Conservation (phyloP, 1,140 invertebrate species). For the Musca vetustissima region DNA sequence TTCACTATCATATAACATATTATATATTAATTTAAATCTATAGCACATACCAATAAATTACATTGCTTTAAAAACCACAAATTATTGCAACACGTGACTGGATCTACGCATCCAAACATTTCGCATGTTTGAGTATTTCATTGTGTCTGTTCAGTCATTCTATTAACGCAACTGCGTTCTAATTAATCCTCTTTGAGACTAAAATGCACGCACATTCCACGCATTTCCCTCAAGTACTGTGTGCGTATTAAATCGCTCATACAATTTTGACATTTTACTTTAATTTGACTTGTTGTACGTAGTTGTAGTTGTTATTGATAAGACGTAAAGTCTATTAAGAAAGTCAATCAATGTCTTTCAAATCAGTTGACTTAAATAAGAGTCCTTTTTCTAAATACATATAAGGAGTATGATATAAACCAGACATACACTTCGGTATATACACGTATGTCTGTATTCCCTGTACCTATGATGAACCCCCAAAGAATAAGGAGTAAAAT, state of each 20-base stretch:
- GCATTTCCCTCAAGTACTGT: background rate
- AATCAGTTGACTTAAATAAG: constrained; percentile 41
- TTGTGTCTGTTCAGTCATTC: no score
- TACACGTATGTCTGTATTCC: background rate
- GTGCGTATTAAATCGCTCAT: background rate
- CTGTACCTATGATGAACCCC: background rate
- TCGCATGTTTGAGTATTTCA: no score
- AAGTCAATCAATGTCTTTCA: constrained; percentile 54
- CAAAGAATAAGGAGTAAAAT: constrained; percentile 7
- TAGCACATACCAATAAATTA: no score
- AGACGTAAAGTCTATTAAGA: constrained; percentile 54
- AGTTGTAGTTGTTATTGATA: constrained; percentile 37
- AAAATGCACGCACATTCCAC: no score
- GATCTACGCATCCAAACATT: no score
- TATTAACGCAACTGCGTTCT: no score
- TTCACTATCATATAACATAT: no score
- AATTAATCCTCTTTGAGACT: no score
- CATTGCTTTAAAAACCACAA: no score
- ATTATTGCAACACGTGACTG: no score
- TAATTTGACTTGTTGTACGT: constrained; percentile 1
- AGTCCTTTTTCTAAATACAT: constrained; percentile 18
- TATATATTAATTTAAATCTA: no score
- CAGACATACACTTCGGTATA: background rate
- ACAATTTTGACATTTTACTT: constrained; percentile 17
- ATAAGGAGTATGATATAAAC: background rate